phyloP scores from a whole-genome alignment of 2,888 invertebrate genomes.

The Dynastes maya region DNA sequence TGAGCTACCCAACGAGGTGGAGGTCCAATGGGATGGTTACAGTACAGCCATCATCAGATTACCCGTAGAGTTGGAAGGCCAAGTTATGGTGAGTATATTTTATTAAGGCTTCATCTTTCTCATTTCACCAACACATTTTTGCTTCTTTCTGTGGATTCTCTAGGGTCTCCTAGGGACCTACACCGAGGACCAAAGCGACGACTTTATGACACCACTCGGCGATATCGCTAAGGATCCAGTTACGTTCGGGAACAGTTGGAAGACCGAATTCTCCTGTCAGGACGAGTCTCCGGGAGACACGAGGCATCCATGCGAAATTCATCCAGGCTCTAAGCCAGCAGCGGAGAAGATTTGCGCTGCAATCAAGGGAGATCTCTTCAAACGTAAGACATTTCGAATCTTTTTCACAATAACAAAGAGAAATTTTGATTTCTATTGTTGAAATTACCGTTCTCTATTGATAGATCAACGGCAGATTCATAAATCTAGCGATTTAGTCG shows the following conservation, averaged over 20 bases:
- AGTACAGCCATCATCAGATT: slow-evolving; percentile 8
- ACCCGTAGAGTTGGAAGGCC: slow-evolving; percentile 28
- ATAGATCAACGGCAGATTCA: no score
- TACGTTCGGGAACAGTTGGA: slow-evolving; percentile 42
- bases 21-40: slow-evolving; percentile 31
- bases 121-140: background rate
- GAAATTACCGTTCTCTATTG: no score
- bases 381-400: background rate
- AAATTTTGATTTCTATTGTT: no score
- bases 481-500: no score
- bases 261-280: slow-evolving; percentile 24
- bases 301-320: slow-evolving; percentile 26
- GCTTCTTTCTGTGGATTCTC: background rate
- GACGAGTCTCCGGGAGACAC: background rate
- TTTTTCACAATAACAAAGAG: background rate
- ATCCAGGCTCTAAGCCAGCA: background rate
- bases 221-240: slow-evolving; percentile 13
- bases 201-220: slow-evolving; percentile 38
- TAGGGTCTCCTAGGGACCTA: slow-evolving; percentile 45
- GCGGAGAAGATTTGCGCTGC: slow-evolving; percentile 32
- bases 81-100: slow-evolving; percentile 20
- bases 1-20: slow-evolving; percentile 22
- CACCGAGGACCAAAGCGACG: slow-evolving; percentile 24
- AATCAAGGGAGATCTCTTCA: slow-evolving; percentile 30
- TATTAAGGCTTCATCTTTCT: background rate